Conservation (phyloP, 2,888 invertebrate genomes). For the Eristalis arbustorum region DNA sequence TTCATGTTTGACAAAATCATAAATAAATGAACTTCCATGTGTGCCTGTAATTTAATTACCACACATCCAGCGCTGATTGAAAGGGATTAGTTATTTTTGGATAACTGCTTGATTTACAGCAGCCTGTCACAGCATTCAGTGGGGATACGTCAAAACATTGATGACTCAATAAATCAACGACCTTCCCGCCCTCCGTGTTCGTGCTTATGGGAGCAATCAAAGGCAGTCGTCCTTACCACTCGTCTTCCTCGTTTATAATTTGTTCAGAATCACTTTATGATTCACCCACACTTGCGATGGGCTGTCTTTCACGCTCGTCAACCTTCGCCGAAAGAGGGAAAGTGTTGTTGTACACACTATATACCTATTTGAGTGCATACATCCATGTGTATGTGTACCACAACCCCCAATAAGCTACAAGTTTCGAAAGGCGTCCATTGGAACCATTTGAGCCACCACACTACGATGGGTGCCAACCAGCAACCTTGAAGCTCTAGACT, state of each 20-base stretch:
- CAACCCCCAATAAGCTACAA: slow-evolving; percentile 38
- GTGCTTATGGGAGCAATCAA: slow-evolving; percentile 5
- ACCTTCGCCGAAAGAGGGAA: slow-evolving; percentile 22
- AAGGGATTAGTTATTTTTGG: not conserved
- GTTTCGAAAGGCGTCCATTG: slow-evolving; percentile 50
- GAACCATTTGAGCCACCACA: slow-evolving; percentile 32
- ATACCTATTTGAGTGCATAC: not conserved
- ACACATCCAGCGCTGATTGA: not conserved
- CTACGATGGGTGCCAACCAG: not conserved
- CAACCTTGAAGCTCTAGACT: slow-evolving; percentile 48
- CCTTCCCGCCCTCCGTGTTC: slow-evolving; percentile 1
- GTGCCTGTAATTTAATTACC: not conserved
- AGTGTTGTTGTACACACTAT: slow-evolving; percentile 27
- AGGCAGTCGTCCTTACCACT: not conserved
- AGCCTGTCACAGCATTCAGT: not conserved
- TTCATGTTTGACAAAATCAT: not conserved
- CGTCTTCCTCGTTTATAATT: slow-evolving; percentile 2
- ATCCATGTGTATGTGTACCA: not conserved
- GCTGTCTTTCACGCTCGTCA: slow-evolving; percentile 4
- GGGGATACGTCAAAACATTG: not conserved
- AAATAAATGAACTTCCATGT: not conserved
- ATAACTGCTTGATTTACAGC: not conserved
- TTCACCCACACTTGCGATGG: slow-evolving; percentile 30
- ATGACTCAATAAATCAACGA: slow-evolving; percentile 36
- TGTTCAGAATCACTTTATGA: slow-evolving; percentile 13